Conservation (phyloP, 2,888 invertebrate species). For the Polyommatus iphigenia region DNA sequence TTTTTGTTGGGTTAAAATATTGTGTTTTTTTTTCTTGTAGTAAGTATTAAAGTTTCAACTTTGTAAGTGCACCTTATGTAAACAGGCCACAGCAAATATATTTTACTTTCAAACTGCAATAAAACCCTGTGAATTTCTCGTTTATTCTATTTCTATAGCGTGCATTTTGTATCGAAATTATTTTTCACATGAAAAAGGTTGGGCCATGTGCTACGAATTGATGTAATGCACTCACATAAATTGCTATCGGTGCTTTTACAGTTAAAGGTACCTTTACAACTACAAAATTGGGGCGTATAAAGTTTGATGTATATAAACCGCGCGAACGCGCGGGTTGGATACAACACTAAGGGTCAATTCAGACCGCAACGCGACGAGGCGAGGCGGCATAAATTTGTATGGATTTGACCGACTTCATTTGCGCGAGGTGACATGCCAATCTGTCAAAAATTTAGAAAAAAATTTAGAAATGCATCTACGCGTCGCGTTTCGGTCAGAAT, state of each 20-base stretch:
- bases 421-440: no score
- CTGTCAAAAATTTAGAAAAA: no score
- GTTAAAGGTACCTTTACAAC: no score
- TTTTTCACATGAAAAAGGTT: not conserved
- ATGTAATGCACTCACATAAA: not conserved
- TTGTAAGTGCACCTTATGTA: not conserved
- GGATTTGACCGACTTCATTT: no score
- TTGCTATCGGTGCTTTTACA: not conserved
- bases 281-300: no score
- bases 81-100: not conserved
- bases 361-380: no score
- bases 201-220: not conserved
- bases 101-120: constrained; percentile 21
- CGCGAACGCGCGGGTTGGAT: no score
- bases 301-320: no score
- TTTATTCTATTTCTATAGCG: constrained; percentile 20
- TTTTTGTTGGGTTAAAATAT: not conserved
- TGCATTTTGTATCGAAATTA: not conserved
- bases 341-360: no score
- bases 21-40: not conserved
- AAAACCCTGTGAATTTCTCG: not conserved
- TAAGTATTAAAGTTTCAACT: not conserved
- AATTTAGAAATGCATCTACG: no score
- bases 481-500: no score
- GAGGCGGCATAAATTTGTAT: no score